Evolutionary conservation across 2,797 vertebrate species (phyloP), one percentile per base, ranked within the genome.

Genomic region (Pseudocheirus occidentalis): DNA sequence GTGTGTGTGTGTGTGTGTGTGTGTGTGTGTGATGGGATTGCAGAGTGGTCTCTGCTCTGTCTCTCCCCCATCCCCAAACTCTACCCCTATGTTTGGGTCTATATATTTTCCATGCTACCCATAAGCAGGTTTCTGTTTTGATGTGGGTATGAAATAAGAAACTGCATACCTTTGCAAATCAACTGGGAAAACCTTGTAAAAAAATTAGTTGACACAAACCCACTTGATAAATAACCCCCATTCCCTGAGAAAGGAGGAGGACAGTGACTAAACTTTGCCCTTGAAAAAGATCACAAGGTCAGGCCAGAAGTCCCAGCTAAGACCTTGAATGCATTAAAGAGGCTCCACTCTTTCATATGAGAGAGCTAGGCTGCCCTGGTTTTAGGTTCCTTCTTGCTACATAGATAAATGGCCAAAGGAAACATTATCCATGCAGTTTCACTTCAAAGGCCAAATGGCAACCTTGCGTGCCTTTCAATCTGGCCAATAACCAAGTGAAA

Each of bases 391-490:
- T 97, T 95, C 97, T 97, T 92, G 92, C 95, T 98, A 96, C 98
- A 95, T 59, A 98, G 98, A 98, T 97, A 98, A 98, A 98, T 98
- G 98, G 98, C 98, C 98, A 98, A 97, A 98, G 97, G 98, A 98
- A 98, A 98, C 98, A 98, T 98, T 98, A 98, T 98, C 98, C 98
- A 96, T 98, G 98, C 98, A 98, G 93, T 98, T 98, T 97, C 97
- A 98, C 98, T 98, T 98, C 98, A 98, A 98, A 99, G 98, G 96
- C 98, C 92, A 94, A 95, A 96, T 0, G 92, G 97, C 97, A 98
- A 97, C 97, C 96, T 95, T 96, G 95, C 53, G 94, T 97, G 96
- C 97, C 98, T 97, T 98, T 98, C 95, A 96, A 40, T 97, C 97
- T 98, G 98, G 97, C 98, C 98, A 96, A 96, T 97, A 97, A 98